phyloP scores from a whole-genome alignment of 2,113 vertebrate genomes.

The Anarrhichthys ocellatus region DNA sequence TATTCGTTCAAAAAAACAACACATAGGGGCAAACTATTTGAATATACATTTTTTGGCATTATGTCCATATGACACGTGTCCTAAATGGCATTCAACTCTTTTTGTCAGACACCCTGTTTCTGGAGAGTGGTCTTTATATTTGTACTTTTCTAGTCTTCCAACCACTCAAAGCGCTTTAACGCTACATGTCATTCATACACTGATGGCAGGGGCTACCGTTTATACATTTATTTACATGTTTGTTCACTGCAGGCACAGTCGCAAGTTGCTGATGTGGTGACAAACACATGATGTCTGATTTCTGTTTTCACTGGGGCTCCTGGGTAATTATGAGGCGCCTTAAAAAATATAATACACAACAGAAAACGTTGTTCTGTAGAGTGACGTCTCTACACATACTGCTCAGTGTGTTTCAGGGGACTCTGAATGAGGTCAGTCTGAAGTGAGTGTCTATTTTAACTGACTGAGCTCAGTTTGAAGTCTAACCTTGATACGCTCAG shows the following conservation, averaged over 20 bases:
- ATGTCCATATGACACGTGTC: no score
- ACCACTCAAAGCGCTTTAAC: not conserved
- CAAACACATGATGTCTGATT: not conserved
- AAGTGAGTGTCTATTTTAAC: conserved; percentile 54
- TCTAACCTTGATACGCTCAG: conserved; percentile 17
- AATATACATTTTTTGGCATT: not conserved
- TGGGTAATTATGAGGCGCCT: not conserved
- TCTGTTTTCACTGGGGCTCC: not conserved
- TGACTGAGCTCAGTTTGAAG: conserved; percentile 13
- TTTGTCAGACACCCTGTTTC: not conserved
- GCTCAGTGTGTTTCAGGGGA: conserved; percentile 12
- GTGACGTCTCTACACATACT: not conserved
- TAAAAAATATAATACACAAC: no score
- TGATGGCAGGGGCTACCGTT: no score
- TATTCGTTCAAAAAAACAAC: not conserved
- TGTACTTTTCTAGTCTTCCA: no score
- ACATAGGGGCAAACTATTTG: not conserved
- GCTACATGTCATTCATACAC: not conserved
- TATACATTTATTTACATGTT: no score
- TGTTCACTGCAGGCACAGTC: not conserved
- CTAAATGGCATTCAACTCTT: not conserved
- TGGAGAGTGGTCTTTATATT: not conserved
- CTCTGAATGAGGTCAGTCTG: conserved; percentile 37
- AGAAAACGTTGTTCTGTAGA: not conserved
- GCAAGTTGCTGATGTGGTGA: not conserved